These are phyloP conservation scores for Nymphalis polychloros DNA, from an alignment of 2,888 invertebrate species.

Conservation along the genomic window DNA sequence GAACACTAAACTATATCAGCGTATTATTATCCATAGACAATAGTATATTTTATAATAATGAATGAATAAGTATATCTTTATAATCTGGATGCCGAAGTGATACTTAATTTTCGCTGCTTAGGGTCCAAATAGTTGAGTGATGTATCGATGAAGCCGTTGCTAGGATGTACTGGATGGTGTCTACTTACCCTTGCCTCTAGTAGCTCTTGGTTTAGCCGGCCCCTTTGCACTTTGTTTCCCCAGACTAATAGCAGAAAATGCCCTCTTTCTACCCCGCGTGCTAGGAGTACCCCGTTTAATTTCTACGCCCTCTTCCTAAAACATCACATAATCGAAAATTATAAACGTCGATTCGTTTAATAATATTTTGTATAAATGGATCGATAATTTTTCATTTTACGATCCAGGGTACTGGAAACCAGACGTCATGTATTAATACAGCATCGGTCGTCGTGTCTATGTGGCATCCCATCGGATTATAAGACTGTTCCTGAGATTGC, in stretches of 20 bases:
- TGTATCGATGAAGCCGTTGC: neutral
- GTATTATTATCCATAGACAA: neutral
- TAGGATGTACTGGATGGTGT: neutral
- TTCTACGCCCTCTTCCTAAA: constrained; percentile 44
- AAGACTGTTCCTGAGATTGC: too few species aligned
- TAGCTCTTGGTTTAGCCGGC: constrained; percentile 54
- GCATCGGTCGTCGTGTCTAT: too few species aligned
- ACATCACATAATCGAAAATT: neutral
- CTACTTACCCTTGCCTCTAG: constrained; percentile 59
- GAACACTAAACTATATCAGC: neutral
- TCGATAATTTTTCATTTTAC: too few species aligned
- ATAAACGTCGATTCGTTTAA: too few species aligned
- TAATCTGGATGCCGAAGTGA: neutral
- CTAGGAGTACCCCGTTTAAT: constrained; percentile 51
- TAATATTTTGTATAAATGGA: too few species aligned
- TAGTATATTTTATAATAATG: neutral
- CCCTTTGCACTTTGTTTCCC: constrained; percentile 51
- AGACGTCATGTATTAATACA: too few species aligned
- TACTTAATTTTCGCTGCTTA: neutral
- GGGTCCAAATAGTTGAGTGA: neutral
- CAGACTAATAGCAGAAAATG: constrained; percentile 59
- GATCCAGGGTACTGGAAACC: too few species aligned
- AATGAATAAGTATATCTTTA: neutral
- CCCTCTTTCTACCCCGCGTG: constrained; percentile 68
- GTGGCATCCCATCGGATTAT: too few species aligned